Evolutionary conservation across 1,140 invertebrate species (phyloP), one percentile per base, ranked within the genome.

Genomic region (Phortica variegata): DNA sequence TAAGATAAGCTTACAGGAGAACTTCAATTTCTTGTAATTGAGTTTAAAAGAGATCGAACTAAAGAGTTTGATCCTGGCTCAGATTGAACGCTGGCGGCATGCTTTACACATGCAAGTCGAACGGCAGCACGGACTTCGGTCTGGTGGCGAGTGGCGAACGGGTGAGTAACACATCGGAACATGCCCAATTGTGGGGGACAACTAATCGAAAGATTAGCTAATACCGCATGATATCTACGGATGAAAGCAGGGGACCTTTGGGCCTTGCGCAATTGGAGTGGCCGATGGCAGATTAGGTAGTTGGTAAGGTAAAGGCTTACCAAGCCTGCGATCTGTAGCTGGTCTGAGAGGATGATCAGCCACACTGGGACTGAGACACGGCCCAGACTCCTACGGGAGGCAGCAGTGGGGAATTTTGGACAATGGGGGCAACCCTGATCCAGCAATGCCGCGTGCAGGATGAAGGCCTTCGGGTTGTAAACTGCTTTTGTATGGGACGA

Each of bases 331-430:
- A 79, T 77, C 40, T 6, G 32, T 79, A 80, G 75, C 68, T 49
- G 78, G 54, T 62, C 54, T 78, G 76, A 80, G 77, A 79, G 79
- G 76, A 59, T 63, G 77, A 77, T 55, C 78, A 49, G 63, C 76
- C 78, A 80, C 79, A 80, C 58, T 78, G 77, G 78, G 51, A 79
- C 76, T 79, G 78, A 79, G 77, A 79, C 58, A 79, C 73, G 78
- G 77, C 44, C 78, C 78, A 78, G 62, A 79, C 76, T 80, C 73
- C 77, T 79, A 78, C 71, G 76, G 77, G 72, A 77, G 76, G 78
- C 78, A 80, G 78, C 78, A 79, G 78, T 79, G 60, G 61, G 75
- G 78, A 79, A 79, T 50, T 36, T 50, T 50, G 33, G 33, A 38
- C 48, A 50, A 50, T 80, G 78, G 75, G 59, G 48, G 76, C 52